phyloP scores from a whole-genome alignment of 2,113 vertebrate species.

The Erinaceus europaeus region DNA sequence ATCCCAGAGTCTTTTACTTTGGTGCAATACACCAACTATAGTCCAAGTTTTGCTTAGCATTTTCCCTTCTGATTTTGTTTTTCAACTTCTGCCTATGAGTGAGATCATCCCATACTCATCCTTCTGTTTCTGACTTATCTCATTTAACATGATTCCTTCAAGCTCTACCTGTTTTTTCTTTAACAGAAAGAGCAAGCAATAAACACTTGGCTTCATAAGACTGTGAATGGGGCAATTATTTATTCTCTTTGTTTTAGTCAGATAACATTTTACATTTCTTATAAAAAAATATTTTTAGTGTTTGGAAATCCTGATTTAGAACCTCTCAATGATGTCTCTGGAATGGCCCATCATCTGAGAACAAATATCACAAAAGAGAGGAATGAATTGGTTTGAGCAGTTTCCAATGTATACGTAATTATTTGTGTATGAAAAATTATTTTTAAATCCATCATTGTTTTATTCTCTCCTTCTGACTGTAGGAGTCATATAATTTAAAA shows the following conservation, averaged over 20 bases:
- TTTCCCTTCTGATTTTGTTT: no score
- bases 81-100: no score
- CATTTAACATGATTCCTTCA: no score
- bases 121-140: no score
- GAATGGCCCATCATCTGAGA: fast-evolving
- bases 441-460: background rate
- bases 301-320: background rate
- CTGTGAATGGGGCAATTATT: background rate
- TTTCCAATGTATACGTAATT: background rate
- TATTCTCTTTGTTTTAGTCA: background rate
- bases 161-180: no score
- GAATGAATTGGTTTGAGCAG: background rate
- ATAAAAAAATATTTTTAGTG: background rate
- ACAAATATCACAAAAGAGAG: background rate
- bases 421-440: background rate
- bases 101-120: no score
- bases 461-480: background rate
- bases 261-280: background rate
- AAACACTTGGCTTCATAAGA: background rate
- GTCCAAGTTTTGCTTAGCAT: no score
- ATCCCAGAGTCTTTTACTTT: no score
- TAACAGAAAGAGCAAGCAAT: background rate
- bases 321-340: fast-evolving
- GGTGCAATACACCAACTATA: no score
- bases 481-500: conserved; percentile 57